Evolutionary conservation across 1,140 invertebrate species (phyloP).

Genomic region (Ceratosolen solmsi): DNA sequence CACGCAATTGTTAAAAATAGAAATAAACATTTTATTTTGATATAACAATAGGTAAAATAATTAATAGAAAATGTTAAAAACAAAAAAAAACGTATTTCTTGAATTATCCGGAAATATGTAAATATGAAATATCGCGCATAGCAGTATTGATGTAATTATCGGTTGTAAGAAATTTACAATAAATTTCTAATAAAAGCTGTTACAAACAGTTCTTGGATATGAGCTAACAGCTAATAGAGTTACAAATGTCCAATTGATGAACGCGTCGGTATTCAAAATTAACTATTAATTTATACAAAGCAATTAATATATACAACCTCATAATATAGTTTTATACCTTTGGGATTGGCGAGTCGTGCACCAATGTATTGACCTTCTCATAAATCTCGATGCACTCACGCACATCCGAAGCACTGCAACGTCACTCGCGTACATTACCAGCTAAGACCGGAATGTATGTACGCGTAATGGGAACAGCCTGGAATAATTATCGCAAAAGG

Average conservation of each 20-base stretch:
- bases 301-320: background rate
- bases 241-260: background rate
- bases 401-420: background rate
- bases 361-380: too few species aligned
- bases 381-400: background rate
- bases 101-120: too few species aligned
- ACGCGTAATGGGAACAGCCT: background rate
- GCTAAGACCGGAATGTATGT: background rate
- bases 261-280: background rate
- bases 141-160: too few species aligned
- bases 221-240: background rate
- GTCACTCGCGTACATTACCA: background rate
- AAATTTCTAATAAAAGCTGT: too few species aligned
- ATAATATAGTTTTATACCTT: background rate
- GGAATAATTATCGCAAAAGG: slow-evolving; percentile 15
- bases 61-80: too few species aligned
- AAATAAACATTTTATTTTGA: too few species aligned
- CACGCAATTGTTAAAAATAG: too few species aligned
- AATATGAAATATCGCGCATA: too few species aligned
- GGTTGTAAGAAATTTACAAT: too few species aligned
- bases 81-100: too few species aligned
- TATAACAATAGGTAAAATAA: too few species aligned
- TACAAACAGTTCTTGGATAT: too few species aligned
- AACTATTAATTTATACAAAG: background rate
- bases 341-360: background rate